Conservation (phyloP, 2,888 invertebrate genomes). For the Catocala fraxini region DNA sequence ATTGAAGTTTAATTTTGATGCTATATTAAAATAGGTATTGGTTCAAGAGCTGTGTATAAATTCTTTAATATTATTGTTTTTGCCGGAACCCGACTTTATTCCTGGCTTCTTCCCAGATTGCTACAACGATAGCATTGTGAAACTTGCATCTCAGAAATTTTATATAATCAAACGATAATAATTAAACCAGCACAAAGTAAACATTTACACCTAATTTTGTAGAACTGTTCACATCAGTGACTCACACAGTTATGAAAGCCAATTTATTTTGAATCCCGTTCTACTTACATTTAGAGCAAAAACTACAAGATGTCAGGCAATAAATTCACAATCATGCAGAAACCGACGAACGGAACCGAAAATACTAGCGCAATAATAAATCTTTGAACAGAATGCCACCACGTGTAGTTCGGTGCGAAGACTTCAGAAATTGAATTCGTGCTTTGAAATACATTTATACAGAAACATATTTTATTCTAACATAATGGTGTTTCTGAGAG, state of each 20-base stretch:
- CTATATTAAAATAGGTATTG: too few relatives aligned
- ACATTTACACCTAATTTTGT: not conserved
- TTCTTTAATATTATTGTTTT: too few relatives aligned
- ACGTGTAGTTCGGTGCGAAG: conserved; percentile 17
- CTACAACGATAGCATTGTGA: too few relatives aligned
- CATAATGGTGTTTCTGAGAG: not conserved
- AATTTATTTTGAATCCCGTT: not conserved
- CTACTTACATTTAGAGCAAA: conserved; percentile 10
- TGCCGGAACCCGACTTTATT: too few relatives aligned
- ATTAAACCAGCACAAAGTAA: not conserved
- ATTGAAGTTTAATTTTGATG: too few relatives aligned
- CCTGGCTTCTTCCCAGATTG: too few relatives aligned
- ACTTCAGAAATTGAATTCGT: conserved; percentile 17
- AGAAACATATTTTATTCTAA: too few relatives aligned
- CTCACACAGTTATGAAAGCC: conserved; percentile 3
- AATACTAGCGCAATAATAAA: conserved; percentile 31
- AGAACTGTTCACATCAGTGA: not conserved
- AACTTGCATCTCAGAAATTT: too few relatives aligned
- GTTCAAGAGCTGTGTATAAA: too few relatives aligned
- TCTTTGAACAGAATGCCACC: conserved; percentile 16
- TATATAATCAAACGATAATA: not conserved
- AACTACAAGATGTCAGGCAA: conserved; percentile 18
- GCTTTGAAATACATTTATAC: not conserved
- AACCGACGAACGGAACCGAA: conserved; percentile 23
- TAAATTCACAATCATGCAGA: conserved; percentile 22